phyloP scores from a whole-genome alignment of 2,113 vertebrate species.

The Tychaedon coryphoeus region DNA sequence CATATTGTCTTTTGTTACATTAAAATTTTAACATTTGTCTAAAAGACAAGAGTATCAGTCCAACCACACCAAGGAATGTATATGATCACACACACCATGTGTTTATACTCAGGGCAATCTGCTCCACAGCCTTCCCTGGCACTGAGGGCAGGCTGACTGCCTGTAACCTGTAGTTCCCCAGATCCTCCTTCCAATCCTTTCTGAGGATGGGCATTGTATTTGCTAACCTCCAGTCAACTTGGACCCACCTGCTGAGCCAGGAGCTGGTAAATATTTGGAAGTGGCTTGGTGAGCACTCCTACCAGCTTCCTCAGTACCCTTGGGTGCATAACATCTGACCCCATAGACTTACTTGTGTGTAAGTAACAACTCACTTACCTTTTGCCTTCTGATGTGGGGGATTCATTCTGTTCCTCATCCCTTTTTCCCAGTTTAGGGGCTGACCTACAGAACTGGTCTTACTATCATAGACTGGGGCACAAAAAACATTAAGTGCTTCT shows the following conservation, averaged over 20 bases:
- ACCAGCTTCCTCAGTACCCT: neutral
- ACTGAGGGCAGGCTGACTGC: neutral
- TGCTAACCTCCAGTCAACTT: neutral
- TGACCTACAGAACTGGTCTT: neutral
- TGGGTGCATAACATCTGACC: neutral
- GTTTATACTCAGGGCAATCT: neutral
- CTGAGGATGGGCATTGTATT: neutral
- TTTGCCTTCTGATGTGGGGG: neutral
- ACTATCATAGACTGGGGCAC: neutral
- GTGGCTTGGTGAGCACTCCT: neutral
- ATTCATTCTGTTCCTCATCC: neutral
- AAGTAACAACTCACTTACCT: neutral
- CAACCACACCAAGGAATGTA: neutral
- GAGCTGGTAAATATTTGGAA: neutral
- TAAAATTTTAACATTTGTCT: neutral
- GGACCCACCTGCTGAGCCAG: neutral
- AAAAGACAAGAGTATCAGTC: neutral
- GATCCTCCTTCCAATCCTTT: neutral
- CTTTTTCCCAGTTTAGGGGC: neutral
- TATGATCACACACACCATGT: too few relatives aligned
- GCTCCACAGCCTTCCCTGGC: neutral
- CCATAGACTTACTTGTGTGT: neutral
- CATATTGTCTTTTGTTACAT: neutral
- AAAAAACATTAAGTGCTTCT: neutral
- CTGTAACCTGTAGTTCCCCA: neutral